Evolutionary conservation across 2,113 vertebrate genomes (phyloP), one percentile per base, ranked within the genome.

Genomic region (Bambusicola thoracicus): DNA sequence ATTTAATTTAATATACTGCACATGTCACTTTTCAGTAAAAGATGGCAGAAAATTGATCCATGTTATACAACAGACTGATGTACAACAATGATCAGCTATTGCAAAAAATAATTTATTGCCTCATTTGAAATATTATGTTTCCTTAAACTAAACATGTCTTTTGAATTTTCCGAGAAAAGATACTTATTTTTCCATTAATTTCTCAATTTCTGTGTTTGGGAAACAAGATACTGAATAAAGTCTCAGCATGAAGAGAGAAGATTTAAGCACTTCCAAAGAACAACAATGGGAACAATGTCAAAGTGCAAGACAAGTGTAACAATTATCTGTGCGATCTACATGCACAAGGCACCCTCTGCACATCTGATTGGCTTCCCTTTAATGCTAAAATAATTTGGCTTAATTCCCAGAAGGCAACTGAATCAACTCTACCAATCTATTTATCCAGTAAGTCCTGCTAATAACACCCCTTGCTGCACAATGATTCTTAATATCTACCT

Each of bases 351-450:
- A 89, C 29, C 41, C 55, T 77, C 32, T 74, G 53, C 7, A 48
- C 38, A 29, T 82, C 73, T 85, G n/a, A 66, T 2, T 74, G 61
- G 32, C 63, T 94, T 77, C 46, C n/a, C 29, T n/a, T 94, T 69
- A 49, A 94, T 78, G 73, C 7, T 88, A 74, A 94, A 92, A 82
- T 86, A 4, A 55, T 66, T 77, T 96, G 90, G 59, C 48, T 89
- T 65, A 69, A 61, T 87, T 92, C 72, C 89, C 58, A 92, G 88
- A 80, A 69, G 63, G 34, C 36, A 92, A 76, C 32, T n/a, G 65
- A 24, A 90, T 92, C 59, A 59, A 81, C 46, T 83, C 32, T 77
- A 69, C 44, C 48, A 32, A 44, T 51, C 43, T 73, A 55, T 43
- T 53, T 55, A 72, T 80, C 63, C 49, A 73, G 56, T 84, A 82